Evolutionary conservation across 37 sponge, comb jelly and placozoan species (phyloP).

Genomic region (Aplysina aerophoba): DNA sequence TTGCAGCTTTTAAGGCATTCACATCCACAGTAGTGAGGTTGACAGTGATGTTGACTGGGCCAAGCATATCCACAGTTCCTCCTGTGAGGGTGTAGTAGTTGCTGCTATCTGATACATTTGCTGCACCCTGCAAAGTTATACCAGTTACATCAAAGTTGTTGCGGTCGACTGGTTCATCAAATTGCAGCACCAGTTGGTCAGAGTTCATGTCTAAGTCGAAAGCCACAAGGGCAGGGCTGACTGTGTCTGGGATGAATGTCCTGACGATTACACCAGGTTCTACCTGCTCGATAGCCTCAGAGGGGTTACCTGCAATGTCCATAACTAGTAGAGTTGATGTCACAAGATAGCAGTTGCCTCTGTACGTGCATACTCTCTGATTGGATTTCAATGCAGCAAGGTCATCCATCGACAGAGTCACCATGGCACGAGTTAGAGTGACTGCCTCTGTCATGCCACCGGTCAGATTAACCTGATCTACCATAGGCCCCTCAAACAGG

Average conservation of each 20-base stretch:
- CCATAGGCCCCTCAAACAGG: slow-evolving; percentile 70
- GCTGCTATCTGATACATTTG: neutral
- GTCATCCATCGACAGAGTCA: slow-evolving; percentile 71
- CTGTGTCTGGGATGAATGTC: slow-evolving; percentile 63
- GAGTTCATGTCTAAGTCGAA: slow-evolving; percentile 82
- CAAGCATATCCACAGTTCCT: slow-evolving; percentile 52
- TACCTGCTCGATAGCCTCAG: slow-evolving; percentile 43
- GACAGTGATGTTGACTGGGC: slow-evolving; percentile 62
- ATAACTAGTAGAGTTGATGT: slow-evolving; percentile 49
- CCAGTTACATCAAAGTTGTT: slow-evolving; percentile 39
- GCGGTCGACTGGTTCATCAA: slow-evolving; percentile 78
- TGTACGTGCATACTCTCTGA: slow-evolving; percentile 67
- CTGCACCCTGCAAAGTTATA: slow-evolving; percentile 57
- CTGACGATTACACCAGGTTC: slow-evolving; percentile 71
- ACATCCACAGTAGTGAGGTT: slow-evolving; percentile 66
- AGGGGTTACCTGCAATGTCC: slow-evolving; percentile 71
- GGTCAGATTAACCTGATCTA: slow-evolving; percentile 58
- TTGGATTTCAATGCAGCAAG: slow-evolving; percentile 68
- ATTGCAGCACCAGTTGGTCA: slow-evolving; percentile 59
- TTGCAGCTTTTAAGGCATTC: slow-evolving; percentile 72
- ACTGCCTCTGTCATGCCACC: slow-evolving; percentile 50
- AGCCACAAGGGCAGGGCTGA: slow-evolving; percentile 43
- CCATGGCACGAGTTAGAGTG: slow-evolving; percentile 40
- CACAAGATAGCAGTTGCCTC: slow-evolving; percentile 81
- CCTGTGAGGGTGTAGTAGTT: slow-evolving; percentile 70